Base-by-base conservation (phyloP, 1,140 invertebrate species). In the Megathymus violae region DNA sequence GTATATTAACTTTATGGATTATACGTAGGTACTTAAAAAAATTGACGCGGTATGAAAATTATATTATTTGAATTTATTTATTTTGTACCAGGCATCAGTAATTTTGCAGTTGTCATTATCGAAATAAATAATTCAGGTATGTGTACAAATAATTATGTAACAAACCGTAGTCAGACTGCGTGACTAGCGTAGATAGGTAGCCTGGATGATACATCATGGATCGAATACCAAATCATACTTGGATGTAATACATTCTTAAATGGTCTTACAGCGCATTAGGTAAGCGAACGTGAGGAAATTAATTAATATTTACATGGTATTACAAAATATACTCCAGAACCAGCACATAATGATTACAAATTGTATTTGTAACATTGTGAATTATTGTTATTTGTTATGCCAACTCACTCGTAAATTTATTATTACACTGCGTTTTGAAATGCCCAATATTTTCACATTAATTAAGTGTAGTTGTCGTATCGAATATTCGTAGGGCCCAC, bases 51-150 rank as follows among this genome's bases (percentile, higher is more conserved):
- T n/a, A n/a, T n/a, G n/a, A n/a, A n/a, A n/a, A n/a, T n/a, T n/a
- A n/a, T n/a, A n/a, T n/a, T n/a, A n/a, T n/a, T n/a, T n/a, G n/a
- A n/a, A n/a, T n/a, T n/a, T n/a, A n/a, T n/a, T n/a, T n/a, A n/a
- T n/a, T n/a, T n/a, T n/a, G n/a, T n/a, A n/a, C n/a, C n/a, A n/a
- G n/a, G n/a, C n/a, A 22, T 3, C 19, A 22, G 19, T 3, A 22
- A 5, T 22, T 22, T 22, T 22, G 2, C 19, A 22, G 5, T 22
- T 22, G 19, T 22, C 43, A 44, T 48, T 16, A 44, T 15, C 13
- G 34, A 51, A 52, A 83, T 84, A 78, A 84, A 84, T 84, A 77
- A 84, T 85, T 74, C 74, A 81, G 64, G 38, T 74, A 85, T 84
- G 82, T 74, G 76, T n/a, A n/a, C n/a, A 80, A 87, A 80, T 73